Percentiles rank a stretch among this genome's conserved stretches.
phyloP scores from a whole-genome alignment of 2,797 vertebrate genomes.

The Macroramphosus scolopax region DNA sequence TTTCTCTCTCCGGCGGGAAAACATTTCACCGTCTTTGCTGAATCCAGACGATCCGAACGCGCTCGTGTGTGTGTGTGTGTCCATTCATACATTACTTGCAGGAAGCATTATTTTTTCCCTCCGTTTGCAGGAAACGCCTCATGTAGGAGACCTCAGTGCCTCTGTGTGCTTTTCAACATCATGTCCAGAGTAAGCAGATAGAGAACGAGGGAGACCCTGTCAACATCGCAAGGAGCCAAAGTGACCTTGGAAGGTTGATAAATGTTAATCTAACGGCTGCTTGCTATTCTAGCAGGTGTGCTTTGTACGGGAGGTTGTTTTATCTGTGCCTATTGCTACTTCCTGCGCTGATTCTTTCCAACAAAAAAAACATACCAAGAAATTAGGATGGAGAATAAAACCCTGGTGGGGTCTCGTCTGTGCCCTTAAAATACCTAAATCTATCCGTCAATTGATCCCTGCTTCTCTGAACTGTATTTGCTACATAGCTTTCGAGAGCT shows the following conservation, averaged over 20 bases:
- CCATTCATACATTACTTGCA: neutral
- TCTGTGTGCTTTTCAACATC: slow-evolving; percentile 54
- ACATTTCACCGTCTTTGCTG: slow-evolving; percentile 20
- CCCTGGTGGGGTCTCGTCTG: slow-evolving; percentile 10
- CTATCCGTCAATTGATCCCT: slow-evolving; percentile 15
- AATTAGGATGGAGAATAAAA: slow-evolving; percentile 19
- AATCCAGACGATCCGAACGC: too few species aligned
- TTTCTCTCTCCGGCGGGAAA: slow-evolving; percentile 38
- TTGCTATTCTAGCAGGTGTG: slow-evolving; percentile 43
- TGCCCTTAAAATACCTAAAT: slow-evolving; percentile 17
- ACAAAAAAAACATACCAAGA: slow-evolving; percentile 11
- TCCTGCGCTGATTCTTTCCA: slow-evolving; percentile 1
- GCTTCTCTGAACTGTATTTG: slow-evolving; percentile 35
- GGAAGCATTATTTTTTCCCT: slow-evolving; percentile 5
- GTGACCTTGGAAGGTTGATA: slow-evolving; percentile 3
- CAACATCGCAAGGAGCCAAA: too few species aligned
- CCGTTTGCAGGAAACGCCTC: slow-evolving; percentile 1
- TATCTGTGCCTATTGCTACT: slow-evolving; percentile 28
- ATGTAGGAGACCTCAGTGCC: too few species aligned
- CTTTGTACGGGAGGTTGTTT: slow-evolving; percentile 41
- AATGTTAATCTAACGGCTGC: slow-evolving; percentile 33
- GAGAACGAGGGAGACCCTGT: too few species aligned
- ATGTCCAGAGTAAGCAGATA: neutral
- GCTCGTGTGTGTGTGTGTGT: too few species aligned
- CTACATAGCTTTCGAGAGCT: too few species aligned